Evolutionary conservation across 92 coral and sea anemone genomes (phyloP).

Genomic region (Actinostola sp.): DNA sequence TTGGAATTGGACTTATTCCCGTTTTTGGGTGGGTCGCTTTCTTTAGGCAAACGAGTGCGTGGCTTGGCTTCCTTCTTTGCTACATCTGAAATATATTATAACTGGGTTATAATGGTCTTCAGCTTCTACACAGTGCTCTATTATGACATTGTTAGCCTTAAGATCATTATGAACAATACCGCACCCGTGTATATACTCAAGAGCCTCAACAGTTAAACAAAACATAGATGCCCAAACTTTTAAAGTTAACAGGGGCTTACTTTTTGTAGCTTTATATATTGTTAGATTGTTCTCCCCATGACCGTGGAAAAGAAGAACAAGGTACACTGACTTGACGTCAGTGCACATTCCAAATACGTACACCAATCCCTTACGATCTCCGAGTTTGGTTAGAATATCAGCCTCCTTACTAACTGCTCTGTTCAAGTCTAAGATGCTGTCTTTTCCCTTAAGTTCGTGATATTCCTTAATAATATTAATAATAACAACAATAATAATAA

Average conservation of each 20-base stretch:
- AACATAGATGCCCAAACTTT: conserved; percentile 41
- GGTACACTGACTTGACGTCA: conserved; percentile 14
- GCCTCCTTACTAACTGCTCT: conserved; percentile 33
- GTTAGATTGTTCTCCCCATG: conserved; percentile 28
- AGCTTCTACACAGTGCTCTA: conserved; percentile 8
- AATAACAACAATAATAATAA: no score
- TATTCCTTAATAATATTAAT: no score
- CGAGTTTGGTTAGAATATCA: conserved; percentile 12
- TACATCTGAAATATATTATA: conserved; percentile 33
- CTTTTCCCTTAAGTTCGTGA: conserved; percentile 11
- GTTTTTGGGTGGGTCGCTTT: not conserved
- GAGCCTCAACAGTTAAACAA: conserved; percentile 38
- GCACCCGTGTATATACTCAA: conserved; percentile 28
- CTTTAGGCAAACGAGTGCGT: not conserved
- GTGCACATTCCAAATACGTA: conserved; percentile 42
- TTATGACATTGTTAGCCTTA: conserved; percentile 37
- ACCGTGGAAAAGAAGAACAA: conserved; percentile 51
- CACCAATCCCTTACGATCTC: conserved; percentile 51
- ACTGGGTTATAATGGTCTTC: conserved; percentile 30
- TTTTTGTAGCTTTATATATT: conserved; percentile 43
- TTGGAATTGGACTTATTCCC: no score
- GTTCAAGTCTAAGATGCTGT: not conserved
- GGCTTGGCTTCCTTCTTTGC: not conserved
- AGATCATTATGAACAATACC: conserved; percentile 23
- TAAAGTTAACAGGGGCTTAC: not conserved